phyloP scores from a whole-genome alignment of 2,888 invertebrate genomes.

The Orthonevra nobilis region DNA sequence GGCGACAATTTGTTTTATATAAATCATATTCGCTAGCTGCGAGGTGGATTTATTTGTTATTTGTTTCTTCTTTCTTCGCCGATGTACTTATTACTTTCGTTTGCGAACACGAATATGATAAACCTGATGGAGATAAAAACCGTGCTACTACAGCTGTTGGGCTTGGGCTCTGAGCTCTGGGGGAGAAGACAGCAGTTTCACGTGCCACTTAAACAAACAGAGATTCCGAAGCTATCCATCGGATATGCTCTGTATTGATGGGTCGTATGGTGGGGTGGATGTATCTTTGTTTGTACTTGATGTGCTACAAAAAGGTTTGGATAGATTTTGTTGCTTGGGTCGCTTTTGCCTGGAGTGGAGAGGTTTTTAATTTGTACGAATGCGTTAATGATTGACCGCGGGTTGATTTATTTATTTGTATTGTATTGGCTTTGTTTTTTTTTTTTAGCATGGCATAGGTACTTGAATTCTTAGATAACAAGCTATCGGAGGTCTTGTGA shows the following conservation, averaged over 20 bases:
- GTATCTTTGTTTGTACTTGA: conserved; percentile 5
- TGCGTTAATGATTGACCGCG: conserved; percentile 26
- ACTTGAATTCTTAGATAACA: conserved; percentile 33
- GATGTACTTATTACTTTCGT: background rate
- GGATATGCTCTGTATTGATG: conserved; percentile 7
- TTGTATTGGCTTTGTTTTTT: background rate
- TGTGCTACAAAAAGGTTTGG: too few species aligned
- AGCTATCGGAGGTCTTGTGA: conserved; percentile 23
- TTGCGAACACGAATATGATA: conserved; percentile 1
- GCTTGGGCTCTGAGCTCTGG: background rate
- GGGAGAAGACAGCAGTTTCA: conserved; percentile 22
- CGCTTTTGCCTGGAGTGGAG: conserved; percentile 35
- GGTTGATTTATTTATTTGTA: conserved; percentile 2
- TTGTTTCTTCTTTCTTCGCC: conserved; percentile 7
- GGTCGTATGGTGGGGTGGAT: background rate
- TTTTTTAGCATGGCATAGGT: conserved; percentile 2
- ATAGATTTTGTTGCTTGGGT: conserved; percentile 1
- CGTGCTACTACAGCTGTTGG: background rate
- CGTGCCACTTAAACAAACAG: conserved; percentile 10
- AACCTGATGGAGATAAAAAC: conserved; percentile 3
- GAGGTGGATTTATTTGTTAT: conserved; percentile 5
- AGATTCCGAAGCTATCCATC: conserved; percentile 2
- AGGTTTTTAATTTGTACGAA: conserved; percentile 8
- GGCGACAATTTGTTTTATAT: conserved; percentile 40
- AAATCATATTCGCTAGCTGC: conserved; percentile 9